Conservation (phyloP, 2,797 vertebrate genomes). For the Chrosomus eos region DNA sequence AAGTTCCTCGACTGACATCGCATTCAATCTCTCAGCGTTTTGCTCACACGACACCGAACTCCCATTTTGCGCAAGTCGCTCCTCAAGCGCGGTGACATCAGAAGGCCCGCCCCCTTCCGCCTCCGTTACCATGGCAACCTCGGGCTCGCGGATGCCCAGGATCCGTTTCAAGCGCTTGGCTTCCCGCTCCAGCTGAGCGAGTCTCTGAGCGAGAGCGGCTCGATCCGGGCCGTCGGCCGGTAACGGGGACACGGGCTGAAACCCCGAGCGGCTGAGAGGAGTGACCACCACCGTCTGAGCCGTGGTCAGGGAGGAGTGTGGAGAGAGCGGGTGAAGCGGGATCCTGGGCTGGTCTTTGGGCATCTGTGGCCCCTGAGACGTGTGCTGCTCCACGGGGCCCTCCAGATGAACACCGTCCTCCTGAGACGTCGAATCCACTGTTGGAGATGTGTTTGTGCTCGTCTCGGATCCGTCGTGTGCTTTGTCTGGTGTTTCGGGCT, state of each 20-base stretch:
- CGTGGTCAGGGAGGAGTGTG: slow-evolving; percentile 56
- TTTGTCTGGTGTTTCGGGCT: not conserved
- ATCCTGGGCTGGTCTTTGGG: slow-evolving; percentile 44
- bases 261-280: slow-evolving; percentile 68
- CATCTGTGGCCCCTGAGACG: slow-evolving; percentile 9
- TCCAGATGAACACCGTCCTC: slow-evolving; percentile 27
- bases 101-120: slow-evolving; percentile 12
- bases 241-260: slow-evolving; percentile 52
- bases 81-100: not conserved
- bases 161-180: slow-evolving; percentile 65
- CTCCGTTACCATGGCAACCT: slow-evolving; percentile 22
- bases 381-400: slow-evolving; percentile 39
- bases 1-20: not conserved
- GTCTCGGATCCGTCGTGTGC: slow-evolving; percentile 9
- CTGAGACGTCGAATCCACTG: not conserved
- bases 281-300: slow-evolving; percentile 71
- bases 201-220: slow-evolving; percentile 60
- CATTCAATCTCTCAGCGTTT: not conserved
- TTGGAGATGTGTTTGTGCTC: slow-evolving; percentile 50
- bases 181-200: slow-evolving; percentile 71
- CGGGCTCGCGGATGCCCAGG: slow-evolving; percentile 63
- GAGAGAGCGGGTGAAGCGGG: slow-evolving; percentile 23
- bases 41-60: not conserved
- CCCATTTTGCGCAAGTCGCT: not conserved
- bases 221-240: slow-evolving; percentile 54